Evolutionary conservation across 2,797 vertebrate genomes (phyloP), one percentile per base, ranked within the genome.

Genomic region (Enteromius paludinosus): DNA sequence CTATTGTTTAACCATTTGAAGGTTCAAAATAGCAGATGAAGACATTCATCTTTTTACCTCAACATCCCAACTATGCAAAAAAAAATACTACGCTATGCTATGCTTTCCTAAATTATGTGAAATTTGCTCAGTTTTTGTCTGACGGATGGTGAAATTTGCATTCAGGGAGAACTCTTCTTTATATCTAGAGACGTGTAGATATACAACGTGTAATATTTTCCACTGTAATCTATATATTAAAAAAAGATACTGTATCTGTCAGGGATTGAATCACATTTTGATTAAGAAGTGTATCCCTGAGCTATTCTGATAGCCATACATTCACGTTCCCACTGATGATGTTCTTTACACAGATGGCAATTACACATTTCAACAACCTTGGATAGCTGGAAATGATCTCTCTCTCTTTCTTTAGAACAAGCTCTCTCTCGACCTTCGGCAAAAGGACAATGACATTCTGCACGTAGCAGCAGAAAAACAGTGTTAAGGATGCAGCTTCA

Each of bases 331-430:
- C 56, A 20, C 38, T 77, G 47, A 68, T 56, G 68, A 69, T 43
- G 65, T 20, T 43, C 33, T 70, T 59, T 47, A 45, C 38, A 80
- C 25, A 70, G 41, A 61, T 0, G 20, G 3, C 20, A 54, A 52
- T 54, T 12, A 75, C 45, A 82, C 71, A 54, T 74, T 62, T 82
- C 45, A 23, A 11, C 43, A 79, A 52, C 45, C 77, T 25, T 56
- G 77, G 33, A 66, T n/a, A 70, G 49, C 49, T 17, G 77, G 15
- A 68, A 8, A 79, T 68, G 2, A 23, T 69, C 78, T 59, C 9
- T 79, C 52, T 59, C 54, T 49, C 41, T 38, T 49, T 78, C 38
- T 65, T 38, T 52, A 8, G 28, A 62, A 35, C 3, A n/a, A 28
- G 56, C 35, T 43, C 61, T 81, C 79, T 81, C 79, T 41, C 23